These are phyloP conservation scores for Corythoichthys haematopterus DNA, from an alignment of 2,113 vertebrate genomes.

Conservation along the genomic window DNA sequence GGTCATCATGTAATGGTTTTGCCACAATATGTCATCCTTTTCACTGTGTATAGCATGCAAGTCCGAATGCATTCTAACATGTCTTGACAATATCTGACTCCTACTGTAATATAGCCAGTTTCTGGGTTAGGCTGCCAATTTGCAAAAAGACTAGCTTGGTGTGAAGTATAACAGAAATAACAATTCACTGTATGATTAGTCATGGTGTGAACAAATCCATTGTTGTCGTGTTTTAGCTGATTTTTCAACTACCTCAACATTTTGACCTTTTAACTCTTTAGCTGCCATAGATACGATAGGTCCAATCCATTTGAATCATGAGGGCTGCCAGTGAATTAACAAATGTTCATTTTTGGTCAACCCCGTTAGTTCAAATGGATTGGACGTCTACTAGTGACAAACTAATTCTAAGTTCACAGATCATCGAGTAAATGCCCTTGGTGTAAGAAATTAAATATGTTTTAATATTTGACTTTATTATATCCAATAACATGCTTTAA, in stretches of 20 bases:
- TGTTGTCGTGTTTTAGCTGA: background rate
- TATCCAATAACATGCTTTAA: background rate
- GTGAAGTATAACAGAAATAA: background rate
- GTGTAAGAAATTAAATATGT: background rate
- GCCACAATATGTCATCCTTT: constrained; percentile 55
- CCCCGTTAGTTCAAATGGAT: too few relatives aligned
- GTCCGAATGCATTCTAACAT: constrained; percentile 57
- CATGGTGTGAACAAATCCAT: background rate
- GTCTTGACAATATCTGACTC: constrained; percentile 42
- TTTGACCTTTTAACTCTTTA: background rate
- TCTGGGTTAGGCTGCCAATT: constrained; percentile 38
- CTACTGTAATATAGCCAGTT: constrained; percentile 27
- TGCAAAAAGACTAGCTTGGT: constrained; percentile 43
- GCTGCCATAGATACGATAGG: too few relatives aligned
- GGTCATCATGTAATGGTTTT: constrained; percentile 54
- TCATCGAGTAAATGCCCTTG: too few relatives aligned
- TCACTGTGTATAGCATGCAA: constrained; percentile 41
- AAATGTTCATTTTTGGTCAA: too few relatives aligned
- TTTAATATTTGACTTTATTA: background rate
- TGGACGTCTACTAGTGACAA: too few relatives aligned
- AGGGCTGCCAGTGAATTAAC: too few relatives aligned
- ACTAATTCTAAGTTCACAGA: too few relatives aligned
- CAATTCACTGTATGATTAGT: background rate
- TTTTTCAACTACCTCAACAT: background rate
- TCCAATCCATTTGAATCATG: too few relatives aligned